Conservation (phyloP, 2,888 invertebrate species). For the Caenorhabditis sp. region DNA sequence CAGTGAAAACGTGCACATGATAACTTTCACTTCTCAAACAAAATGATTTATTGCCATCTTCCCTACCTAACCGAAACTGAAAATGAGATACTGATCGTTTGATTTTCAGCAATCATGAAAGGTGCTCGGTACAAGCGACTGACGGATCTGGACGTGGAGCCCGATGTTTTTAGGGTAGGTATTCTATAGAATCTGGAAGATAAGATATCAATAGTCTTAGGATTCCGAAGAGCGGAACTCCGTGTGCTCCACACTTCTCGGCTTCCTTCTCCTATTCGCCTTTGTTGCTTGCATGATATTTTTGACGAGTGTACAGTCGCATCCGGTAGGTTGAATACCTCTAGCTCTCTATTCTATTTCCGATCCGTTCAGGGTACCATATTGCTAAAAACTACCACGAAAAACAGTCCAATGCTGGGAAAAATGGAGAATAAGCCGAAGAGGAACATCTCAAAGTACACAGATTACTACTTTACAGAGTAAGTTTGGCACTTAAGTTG, state of each 20-base stretch:
- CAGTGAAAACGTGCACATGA: too few species aligned
- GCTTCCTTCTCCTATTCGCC: constrained; percentile 36
- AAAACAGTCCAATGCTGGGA: constrained; percentile 14
- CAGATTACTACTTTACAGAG: constrained; percentile 55
- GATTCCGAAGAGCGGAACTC: constrained; percentile 13
- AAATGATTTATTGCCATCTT: too few species aligned
- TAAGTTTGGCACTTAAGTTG: too few species aligned
- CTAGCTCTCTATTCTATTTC: too few species aligned
- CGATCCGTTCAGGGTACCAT: constrained; percentile 20
- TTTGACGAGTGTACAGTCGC: constrained; percentile 38
- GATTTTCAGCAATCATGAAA: constrained; percentile 35
- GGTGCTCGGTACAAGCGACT: constrained; percentile 31
- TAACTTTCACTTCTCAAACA: too few species aligned
- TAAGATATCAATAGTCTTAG: too few species aligned
- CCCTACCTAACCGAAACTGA: too few species aligned
- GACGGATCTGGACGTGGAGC: constrained; percentile 25
- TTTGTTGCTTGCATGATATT: constrained; percentile 55
- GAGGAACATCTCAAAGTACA: constrained; percentile 28
- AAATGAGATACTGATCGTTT: too few species aligned
- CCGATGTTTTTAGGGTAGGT: constrained; percentile 15
- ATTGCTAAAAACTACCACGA: constrained; percentile 8
- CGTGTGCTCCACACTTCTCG: constrained; percentile 31
- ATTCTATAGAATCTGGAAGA: not conserved
- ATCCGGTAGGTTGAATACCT: constrained; percentile 44
- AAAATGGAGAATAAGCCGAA: constrained; percentile 4